These are phyloP conservation scores for Chironomus tepperi DNA, from an alignment of 1,140 invertebrate genomes.

Conservation along the genomic window DNA sequence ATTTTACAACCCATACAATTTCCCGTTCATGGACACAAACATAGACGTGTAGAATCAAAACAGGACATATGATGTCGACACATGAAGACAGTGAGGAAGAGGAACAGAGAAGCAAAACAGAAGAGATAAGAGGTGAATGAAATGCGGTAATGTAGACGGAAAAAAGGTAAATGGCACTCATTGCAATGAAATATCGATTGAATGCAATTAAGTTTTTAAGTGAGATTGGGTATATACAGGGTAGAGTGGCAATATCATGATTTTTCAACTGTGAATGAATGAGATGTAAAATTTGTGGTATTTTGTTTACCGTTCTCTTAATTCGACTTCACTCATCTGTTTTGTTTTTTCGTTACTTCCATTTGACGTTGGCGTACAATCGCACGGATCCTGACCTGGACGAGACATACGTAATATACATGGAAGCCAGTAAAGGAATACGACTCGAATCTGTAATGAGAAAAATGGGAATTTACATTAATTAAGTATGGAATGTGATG, in stretches of 20 bases:
- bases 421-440: constrained; percentile 94
- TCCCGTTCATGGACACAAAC: no score
- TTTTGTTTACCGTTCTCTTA: constrained; percentile 36
- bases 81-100: not conserved
- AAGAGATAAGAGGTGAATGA: not conserved
- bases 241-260: not conserved
- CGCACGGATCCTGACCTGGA: constrained; percentile 56
- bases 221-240: not conserved
- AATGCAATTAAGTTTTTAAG: constrained; percentile 20
- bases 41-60: no score
- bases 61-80: not conserved
- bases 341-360: constrained; percentile 48
- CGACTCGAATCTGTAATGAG: constrained; percentile 68
- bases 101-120: not conserved
- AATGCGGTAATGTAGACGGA: not conserved
- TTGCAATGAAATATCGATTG: constrained; percentile 9
- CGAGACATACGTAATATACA: constrained; percentile 91
- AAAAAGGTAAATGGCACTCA: not conserved
- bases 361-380: constrained; percentile 47
- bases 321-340: constrained; percentile 40
- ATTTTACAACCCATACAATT: no score
- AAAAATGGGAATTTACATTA: constrained; percentile 21
- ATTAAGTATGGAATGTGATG: not conserved
- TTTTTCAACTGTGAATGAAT: no score
- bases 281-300: no score